Evolutionary conservation across 2,888 invertebrate genomes (phyloP).

Genomic region (Heliconius ismenius): DNA sequence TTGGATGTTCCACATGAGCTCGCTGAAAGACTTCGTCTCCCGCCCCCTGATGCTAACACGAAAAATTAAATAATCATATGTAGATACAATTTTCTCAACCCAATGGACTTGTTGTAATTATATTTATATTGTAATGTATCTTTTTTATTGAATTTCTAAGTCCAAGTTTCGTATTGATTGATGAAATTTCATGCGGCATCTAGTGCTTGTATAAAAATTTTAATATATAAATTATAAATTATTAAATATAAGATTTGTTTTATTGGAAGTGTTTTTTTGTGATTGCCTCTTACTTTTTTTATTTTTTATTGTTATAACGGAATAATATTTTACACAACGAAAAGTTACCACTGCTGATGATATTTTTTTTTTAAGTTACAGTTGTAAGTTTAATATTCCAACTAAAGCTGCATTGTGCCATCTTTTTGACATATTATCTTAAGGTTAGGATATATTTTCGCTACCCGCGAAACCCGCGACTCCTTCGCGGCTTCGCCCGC

Average conservation of each 20-base stretch:
- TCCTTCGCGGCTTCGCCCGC: too few relatives aligned
- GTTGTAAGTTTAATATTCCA: not conserved
- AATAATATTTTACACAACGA: not conserved
- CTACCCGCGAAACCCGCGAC: too few relatives aligned
- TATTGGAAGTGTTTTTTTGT: not conserved
- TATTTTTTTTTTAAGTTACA: not conserved
- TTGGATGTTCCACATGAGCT: constrained; percentile 88
- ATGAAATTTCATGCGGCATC: constrained; percentile 18
- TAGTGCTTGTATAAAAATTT: constrained; percentile 23
- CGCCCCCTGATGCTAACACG: constrained; percentile 56
- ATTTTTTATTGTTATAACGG: too few relatives aligned
- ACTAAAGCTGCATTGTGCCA: not conserved
- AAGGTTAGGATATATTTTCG: too few relatives aligned
- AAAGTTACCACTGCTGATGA: not conserved
- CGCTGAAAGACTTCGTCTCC: constrained; percentile 75
- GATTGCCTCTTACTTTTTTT: not conserved
- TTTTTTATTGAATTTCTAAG: constrained; percentile 4
- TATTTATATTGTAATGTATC: constrained; percentile 2
- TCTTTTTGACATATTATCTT: too few relatives aligned
- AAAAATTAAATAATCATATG: constrained; percentile 57
- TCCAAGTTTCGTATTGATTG: constrained; percentile 11
- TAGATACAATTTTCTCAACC: not conserved
- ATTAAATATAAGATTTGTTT: constrained; percentile 22
- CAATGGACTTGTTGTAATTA: constrained; percentile 11
- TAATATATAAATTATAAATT: constrained; percentile 12